A percentile compares a stretch with the other conserved stretches of the same genome.
Conservation (phyloP, 2,797 vertebrate genomes). For the Erethizon dorsatum region DNA sequence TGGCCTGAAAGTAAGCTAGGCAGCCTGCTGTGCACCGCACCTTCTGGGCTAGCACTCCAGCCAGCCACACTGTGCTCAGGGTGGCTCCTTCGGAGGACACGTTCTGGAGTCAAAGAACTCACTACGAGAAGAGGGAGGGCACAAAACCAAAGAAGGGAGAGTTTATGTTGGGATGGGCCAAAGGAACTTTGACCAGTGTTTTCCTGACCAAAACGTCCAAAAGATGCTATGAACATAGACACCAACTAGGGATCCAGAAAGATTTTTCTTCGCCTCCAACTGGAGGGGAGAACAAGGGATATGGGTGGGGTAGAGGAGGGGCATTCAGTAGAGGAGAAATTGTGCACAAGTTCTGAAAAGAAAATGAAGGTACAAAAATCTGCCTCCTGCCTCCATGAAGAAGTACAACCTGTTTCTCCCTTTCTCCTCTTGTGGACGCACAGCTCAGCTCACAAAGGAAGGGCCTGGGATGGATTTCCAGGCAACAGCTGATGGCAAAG, state of each 20-base stretch:
- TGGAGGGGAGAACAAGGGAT: neutral
- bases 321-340: neutral
- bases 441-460: constrained; percentile 8
- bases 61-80: neutral
- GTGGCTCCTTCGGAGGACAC: neutral
- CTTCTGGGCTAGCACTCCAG: neutral
- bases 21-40: neutral
- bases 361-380: constrained; percentile 40
- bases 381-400: neutral
- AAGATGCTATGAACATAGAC: constrained; percentile 8
- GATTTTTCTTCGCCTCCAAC: neutral
- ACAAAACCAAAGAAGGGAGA: neutral
- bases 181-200: neutral
- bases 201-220: neutral
- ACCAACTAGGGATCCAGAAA: neutral
- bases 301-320: neutral
- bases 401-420: constrained; percentile 10
- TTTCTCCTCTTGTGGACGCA: neutral
- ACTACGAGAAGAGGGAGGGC: neutral
- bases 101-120: neutral
- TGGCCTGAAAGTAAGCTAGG: neutral
- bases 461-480: neutral
- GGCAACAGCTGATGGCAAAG: neutral
- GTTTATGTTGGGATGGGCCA: neutral
- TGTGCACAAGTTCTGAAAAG: neutral